A percentile compares a stretch with the other conserved stretches of the same genome.
phyloP scores from a whole-genome alignment of 2,113 vertebrate species.

The Zapus hudsonius region DNA sequence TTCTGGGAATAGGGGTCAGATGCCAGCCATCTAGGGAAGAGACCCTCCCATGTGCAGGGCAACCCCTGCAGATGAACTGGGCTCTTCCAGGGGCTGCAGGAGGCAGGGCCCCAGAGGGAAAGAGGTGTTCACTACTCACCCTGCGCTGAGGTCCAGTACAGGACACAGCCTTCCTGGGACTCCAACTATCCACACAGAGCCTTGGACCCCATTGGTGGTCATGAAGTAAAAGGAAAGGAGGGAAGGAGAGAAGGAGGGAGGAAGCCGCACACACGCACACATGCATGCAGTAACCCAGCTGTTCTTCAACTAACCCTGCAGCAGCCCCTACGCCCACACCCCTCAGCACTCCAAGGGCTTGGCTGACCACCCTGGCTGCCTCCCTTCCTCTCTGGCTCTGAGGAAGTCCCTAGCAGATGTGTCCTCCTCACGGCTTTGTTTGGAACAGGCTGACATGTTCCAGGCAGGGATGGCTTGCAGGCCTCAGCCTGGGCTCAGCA shows the following conservation, averaged over 20 bases:
- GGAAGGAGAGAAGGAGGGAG: neutral
- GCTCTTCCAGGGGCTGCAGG: neutral
- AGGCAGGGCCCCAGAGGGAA: neutral
- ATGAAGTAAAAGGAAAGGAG: no score
- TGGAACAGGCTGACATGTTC: neutral
- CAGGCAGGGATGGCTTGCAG: neutral
- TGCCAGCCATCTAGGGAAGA: neutral
- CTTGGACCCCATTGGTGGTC: neutral
- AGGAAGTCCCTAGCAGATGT: conserved; percentile 29
- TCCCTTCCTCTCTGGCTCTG: neutral
- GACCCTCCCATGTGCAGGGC: neutral
- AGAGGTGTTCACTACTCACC: neutral
- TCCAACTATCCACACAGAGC: neutral
- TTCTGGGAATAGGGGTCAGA: neutral
- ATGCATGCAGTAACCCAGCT: no score
- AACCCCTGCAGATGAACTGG: no score
- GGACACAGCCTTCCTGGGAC: neutral
- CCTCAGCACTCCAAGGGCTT: neutral
- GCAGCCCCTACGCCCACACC: no score
- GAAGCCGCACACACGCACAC: no score
- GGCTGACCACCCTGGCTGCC: neutral
- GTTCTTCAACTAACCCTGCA: neutral
- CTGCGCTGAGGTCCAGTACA: no score
- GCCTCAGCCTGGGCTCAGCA: neutral
- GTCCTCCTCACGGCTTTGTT: neutral